Percentiles rank a stretch among this genome's conserved stretches.
These are phyloP conservation scores for Adelges cooleyi DNA, from an alignment of 1,140 invertebrate species.

Conservation along the genomic window DNA sequence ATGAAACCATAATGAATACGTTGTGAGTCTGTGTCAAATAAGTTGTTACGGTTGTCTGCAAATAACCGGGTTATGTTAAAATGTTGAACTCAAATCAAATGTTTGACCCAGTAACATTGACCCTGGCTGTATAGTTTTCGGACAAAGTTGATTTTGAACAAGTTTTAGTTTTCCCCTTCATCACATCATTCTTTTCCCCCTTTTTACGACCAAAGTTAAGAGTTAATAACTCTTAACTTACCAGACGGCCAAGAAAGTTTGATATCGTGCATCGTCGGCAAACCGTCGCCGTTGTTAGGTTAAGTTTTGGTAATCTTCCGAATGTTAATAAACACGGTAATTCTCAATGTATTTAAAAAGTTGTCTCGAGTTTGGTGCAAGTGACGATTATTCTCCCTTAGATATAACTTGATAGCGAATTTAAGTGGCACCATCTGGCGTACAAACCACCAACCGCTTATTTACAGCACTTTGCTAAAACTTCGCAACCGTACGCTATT, in stretches of 20 bases:
- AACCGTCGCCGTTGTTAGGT: background rate
- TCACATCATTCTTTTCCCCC: slow-evolving; percentile 14
- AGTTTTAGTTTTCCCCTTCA: slow-evolving; percentile 25
- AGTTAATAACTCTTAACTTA: slow-evolving; percentile 29
- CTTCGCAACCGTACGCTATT: too few relatives aligned
- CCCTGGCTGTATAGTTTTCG: slow-evolving; percentile 23
- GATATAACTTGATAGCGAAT: background rate
- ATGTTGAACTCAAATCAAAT: slow-evolving; percentile 12
- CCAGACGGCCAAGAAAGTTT: slow-evolving; percentile 25
- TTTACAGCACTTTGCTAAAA: too few relatives aligned
- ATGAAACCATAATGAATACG: too few relatives aligned
- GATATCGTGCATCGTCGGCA: slow-evolving; percentile 8
- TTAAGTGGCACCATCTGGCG: slow-evolving; percentile 9
- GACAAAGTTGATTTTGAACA: slow-evolving; percentile 26
- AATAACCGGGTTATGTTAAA: background rate
- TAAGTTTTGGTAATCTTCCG: slow-evolving; percentile 13
- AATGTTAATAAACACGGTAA: slow-evolving; percentile 5
- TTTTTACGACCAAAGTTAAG: slow-evolving; percentile 25
- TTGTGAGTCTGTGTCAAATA: too few relatives aligned
- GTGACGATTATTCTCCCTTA: background rate
- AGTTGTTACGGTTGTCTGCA: background rate
- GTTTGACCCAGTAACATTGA: slow-evolving; percentile 27
- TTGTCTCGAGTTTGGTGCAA: background rate
- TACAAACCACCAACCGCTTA: background rate
- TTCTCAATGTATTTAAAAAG: slow-evolving; percentile 20